A percentile compares a stretch with the other conserved stretches of the same genome.
Conservation (phyloP, 2,888 invertebrate genomes). For the Temnothorax unifasciatus region DNA sequence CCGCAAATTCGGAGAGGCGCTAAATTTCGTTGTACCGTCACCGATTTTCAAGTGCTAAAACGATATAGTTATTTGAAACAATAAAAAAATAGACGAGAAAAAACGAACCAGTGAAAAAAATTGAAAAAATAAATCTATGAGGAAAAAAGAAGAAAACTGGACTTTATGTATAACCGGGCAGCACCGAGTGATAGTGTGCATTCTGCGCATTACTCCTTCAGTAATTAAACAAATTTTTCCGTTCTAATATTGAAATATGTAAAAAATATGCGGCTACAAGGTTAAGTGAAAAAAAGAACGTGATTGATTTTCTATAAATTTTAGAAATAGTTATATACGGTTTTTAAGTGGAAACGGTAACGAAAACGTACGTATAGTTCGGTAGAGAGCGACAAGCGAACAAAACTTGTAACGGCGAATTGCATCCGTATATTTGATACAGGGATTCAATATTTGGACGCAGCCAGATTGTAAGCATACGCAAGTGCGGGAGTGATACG, state of each 20-base stretch:
- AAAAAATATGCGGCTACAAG: conserved; percentile 16
- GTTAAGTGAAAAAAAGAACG: not conserved
- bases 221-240: conserved; percentile 20
- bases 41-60: conserved; percentile 13
- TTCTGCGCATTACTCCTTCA: conserved; percentile 9
- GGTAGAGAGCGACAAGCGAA: not conserved
- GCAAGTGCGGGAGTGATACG: conserved; percentile 35
- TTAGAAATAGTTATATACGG: not conserved
- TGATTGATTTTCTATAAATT: conserved; percentile 16
- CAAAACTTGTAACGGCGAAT: not conserved
- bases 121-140: not conserved
- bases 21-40: conserved; percentile 6
- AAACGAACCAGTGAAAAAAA: not conserved
- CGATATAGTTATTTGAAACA: not conserved
- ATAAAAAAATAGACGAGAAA: conserved; percentile 1
- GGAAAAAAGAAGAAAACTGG: not conserved
- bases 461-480: conserved; percentile 33
- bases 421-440: conserved; percentile 37
- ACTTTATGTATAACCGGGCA: not conserved
- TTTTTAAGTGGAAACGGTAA: not conserved
- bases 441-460: conserved; percentile 33
- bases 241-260: conserved; percentile 20
- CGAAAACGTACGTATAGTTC: not conserved
- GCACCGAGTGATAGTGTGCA: not conserved
- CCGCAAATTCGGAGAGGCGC: conserved; percentile 1